Evolutionary conservation across 2,888 invertebrate species (phyloP), one percentile per base, ranked within the genome.

Genomic region (Synergus gifuensis): DNA sequence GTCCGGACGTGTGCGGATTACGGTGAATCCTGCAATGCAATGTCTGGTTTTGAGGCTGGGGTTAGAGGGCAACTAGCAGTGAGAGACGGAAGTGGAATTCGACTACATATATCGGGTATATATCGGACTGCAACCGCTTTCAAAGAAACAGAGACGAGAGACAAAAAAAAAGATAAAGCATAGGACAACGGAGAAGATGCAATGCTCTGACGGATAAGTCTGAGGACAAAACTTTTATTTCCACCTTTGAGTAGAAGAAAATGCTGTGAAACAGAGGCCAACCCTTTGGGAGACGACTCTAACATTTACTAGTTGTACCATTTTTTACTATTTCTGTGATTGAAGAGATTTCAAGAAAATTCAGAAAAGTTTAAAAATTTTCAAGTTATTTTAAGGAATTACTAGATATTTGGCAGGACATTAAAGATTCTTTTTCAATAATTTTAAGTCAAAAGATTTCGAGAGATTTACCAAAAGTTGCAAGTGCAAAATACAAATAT

Each of bases 1-100:
- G 86, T 87, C 81, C 80, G 86, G 82, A 89, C 89, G 89, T 89
- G 89, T 83, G 85, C 83, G 86, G 88, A 88, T 88, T 89, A 86
- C 89, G 78, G 85, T 73, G 69, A 73, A 85, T 18, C 49, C 69
- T 49, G 46, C 69, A 49, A 73, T 73, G 49, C 69, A 73, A 73
- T 73, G 69, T 73, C 69, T 73, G 69, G 49, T 73, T 73, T 73
- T 73, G 49, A 36, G 49, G 14, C 69, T 73, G 28, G 49, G 69
- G 69, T 49, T 49, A 49, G 49, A 73, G 49, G 69, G 69, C 54
- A 73, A 73, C 69, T 36, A 46, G 49, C 64, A 49, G 9, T 64
- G 64, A 28, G 14, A 66, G 64, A 14, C 58, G n/a, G 64, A 46
- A 78, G 58, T 12, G 54, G 62, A 63, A 77, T 77, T 63, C 76